phyloP scores from a whole-genome alignment of 2,113 vertebrate species.

The Eptesicus fuscus region DNA sequence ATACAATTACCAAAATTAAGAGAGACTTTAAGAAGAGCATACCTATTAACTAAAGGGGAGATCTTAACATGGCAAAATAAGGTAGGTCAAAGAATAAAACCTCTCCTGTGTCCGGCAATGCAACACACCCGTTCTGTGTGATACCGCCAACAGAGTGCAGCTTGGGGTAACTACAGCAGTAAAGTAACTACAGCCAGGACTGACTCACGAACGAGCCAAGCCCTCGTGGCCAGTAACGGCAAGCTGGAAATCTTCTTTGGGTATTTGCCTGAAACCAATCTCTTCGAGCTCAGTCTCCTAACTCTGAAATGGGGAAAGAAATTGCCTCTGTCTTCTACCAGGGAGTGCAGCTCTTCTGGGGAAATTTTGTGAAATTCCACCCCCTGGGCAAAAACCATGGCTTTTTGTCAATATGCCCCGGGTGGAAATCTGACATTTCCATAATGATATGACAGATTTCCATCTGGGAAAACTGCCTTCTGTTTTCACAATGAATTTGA shows the following conservation, averaged over 20 bases:
- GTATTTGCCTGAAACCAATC: constrained; percentile 63
- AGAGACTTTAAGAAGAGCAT: constrained; percentile 41
- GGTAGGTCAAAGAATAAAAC: constrained; percentile 21
- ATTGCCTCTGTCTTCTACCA: constrained; percentile 63
- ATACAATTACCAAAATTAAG: constrained; percentile 53
- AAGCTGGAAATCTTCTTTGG: constrained; percentile 19
- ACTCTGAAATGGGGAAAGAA: constrained; percentile 59
- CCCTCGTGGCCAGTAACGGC: neutral
- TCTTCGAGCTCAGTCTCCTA: constrained; percentile 18
- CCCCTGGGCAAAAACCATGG: constrained; percentile 78
- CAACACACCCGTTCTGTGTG: neutral
- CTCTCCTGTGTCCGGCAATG: neutral
- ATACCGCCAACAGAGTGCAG: neutral
- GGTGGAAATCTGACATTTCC: constrained; percentile 80
- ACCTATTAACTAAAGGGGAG: constrained; percentile 8
- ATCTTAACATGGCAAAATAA: constrained; percentile 13
- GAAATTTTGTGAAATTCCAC: constrained; percentile 79
- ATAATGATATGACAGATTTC: constrained; percentile 80
- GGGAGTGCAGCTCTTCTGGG: constrained; percentile 64
- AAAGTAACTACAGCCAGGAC: neutral
- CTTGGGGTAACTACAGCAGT: neutral
- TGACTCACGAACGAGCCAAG: neutral
- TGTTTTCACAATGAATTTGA: constrained; percentile 80
- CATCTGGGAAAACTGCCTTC: constrained; percentile 79
- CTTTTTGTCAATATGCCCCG: constrained; percentile 80